Conservation (phyloP, 2,888 invertebrate genomes). For the Ctena decussata region DNA sequence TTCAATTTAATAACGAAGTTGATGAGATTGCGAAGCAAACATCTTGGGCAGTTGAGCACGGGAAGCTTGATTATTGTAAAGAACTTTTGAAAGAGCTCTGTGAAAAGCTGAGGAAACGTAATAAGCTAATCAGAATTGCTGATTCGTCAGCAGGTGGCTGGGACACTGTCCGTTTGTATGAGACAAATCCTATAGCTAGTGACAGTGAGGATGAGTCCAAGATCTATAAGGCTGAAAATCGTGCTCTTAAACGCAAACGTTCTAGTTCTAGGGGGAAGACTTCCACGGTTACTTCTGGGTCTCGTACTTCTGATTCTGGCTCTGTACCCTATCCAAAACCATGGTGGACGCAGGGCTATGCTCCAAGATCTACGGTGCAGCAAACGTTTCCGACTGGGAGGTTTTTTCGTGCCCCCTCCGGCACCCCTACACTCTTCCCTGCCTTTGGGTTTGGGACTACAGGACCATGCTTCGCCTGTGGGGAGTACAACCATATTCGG, state of each 20-base stretch:
- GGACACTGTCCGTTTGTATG: conserved; percentile 27
- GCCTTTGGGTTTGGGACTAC: background rate
- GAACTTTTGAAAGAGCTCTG: conserved; percentile 20
- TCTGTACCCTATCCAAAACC: too few relatives aligned
- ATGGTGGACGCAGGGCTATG: too few relatives aligned
- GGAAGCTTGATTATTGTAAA: conserved; percentile 15
- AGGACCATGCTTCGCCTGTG: background rate
- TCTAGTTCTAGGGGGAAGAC: too few relatives aligned
- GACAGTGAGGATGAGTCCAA: background rate
- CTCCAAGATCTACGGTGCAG: too few relatives aligned
- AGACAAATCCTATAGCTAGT: conserved; percentile 12
- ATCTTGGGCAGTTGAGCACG: background rate
- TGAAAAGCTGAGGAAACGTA: background rate
- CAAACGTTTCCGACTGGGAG: too few relatives aligned
- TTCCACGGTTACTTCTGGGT: too few relatives aligned
- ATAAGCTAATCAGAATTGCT: background rate
- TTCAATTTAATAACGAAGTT: background rate
- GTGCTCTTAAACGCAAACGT: too few relatives aligned
- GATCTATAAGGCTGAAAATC: too few relatives aligned
- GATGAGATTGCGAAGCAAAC: background rate
- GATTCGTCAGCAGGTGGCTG: background rate
- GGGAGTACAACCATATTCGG: background rate
- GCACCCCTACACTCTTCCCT: background rate
- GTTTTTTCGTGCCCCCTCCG: too few relatives aligned
- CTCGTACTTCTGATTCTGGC: too few relatives aligned